Evolutionary conservation across 2,113 vertebrate genomes (phyloP), one percentile per base, ranked within the genome.

Genomic region (Ceyx cyanopectus): DNA sequence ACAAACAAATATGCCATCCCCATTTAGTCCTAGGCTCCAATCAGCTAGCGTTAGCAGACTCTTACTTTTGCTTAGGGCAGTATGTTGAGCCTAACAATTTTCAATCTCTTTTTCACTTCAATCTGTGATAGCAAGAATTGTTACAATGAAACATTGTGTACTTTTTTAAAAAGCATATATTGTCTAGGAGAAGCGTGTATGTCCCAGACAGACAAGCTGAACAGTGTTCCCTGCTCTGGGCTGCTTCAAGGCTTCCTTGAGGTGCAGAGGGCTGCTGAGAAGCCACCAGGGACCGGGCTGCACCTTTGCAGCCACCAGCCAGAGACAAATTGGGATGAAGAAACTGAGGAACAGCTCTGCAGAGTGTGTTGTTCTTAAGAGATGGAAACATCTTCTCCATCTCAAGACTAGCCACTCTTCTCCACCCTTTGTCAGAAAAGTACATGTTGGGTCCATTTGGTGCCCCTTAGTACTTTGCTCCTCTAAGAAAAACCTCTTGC

Each of bases 181-280:
- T 26, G 50, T 51, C 11, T 65, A 46, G 8, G 22, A 16, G 12
- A 60, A 67, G 4, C 30, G n/a, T 16, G 2, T 30, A 18, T 68
- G 21, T 41, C 29, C 32, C 56, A 48, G 41, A 24, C 13, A 79
- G 22, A 4, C 14, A 51, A 58, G 67, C 19, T 72, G 45, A 8
- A 15, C 18, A n/a, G 2, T 2, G 21, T 1, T 0, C 14, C 8
- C 8, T 60, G 8, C 16, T 51, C n/a, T 48, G 14, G 62, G 13
- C 12, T 2, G 17, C 12, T 15, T 50, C 19, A 17, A 14, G 5
- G 26, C 13, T 77, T 81, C 24, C 21, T 8, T 40, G n/a, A 14
- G n/a, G 2, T 48, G 12, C 9, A 53, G 41, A 37, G 14, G 12
- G 13, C 74, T 37, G 10, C 26, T 81, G 41, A 26, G 14, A 87